Percentiles rank a stretch among this genome's conserved stretches.
phyloP scores from a whole-genome alignment of 2,113 vertebrate genomes.

The Furnarius figulus region DNA sequence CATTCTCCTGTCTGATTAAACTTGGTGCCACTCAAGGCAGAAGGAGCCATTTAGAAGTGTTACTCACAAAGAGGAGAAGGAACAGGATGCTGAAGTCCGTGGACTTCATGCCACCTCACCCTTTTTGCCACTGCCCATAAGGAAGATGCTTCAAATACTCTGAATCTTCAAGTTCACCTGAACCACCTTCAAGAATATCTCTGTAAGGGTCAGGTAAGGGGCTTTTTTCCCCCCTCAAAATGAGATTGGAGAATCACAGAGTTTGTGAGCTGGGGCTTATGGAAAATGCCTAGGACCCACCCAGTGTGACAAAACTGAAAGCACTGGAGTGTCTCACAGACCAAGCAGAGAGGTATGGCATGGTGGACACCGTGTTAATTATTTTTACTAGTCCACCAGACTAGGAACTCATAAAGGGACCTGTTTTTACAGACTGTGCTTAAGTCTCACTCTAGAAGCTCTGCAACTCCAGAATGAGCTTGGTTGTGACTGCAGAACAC shows the following conservation, averaged over 20 bases:
- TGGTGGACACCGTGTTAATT: not conserved
- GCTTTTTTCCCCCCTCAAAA: not conserved
- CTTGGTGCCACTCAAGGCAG: not conserved
- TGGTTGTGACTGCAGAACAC: not conserved
- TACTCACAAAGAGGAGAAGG: not conserved
- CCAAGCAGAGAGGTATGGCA: not conserved
- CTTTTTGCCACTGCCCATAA: not conserved
- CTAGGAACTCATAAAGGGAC: not conserved
- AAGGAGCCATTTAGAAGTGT: not conserved
- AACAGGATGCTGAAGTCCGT: not conserved
- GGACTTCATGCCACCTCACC: not conserved
- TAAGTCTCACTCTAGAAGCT: not conserved
- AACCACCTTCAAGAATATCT: not conserved
- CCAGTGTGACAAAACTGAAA: not conserved
- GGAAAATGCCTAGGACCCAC: not conserved
- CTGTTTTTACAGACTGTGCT: not conserved
- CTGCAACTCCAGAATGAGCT: not conserved
- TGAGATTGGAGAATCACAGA: not conserved
- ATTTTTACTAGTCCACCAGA: not conserved
- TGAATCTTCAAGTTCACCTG: not conserved
- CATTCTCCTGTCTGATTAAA: not conserved
- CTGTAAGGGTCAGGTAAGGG: not conserved
- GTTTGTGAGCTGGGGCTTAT: not conserved
- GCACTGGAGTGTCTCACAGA: not conserved
- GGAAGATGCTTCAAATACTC: not conserved